Percentiles rank a stretch among this genome's conserved stretches.
These are phyloP conservation scores for Microctonus hyperodae DNA, from an alignment of 2,888 invertebrate genomes.

Conservation along the genomic window DNA sequence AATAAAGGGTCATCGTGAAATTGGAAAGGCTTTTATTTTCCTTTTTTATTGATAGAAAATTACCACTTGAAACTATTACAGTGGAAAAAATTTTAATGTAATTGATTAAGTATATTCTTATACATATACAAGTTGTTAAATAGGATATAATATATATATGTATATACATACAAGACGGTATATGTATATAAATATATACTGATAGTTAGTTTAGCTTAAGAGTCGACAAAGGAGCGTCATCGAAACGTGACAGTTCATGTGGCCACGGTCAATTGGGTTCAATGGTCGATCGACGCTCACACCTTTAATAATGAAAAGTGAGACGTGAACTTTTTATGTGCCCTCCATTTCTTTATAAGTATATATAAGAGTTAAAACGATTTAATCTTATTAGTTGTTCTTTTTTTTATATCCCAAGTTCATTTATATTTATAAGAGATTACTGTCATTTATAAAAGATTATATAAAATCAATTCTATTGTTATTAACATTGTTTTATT, in stretches of 20 bases:
- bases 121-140: not conserved
- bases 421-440: slow-evolving; percentile 1
- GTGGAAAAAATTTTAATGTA: not conserved
- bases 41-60: slow-evolving; percentile 18
- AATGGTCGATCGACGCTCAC: slow-evolving; percentile 41
- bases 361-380: not conserved
- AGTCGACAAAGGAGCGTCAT: slow-evolving; percentile 20
- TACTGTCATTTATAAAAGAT: not conserved
- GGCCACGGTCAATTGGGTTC: slow-evolving; percentile 39
- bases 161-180: not conserved
- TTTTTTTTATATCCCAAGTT: not conserved
- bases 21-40: slow-evolving; percentile 16
- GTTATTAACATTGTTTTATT: not conserved
- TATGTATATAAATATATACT: slow-evolving; percentile 8
- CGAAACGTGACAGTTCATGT: slow-evolving; percentile 22
- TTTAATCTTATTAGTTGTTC: not conserved
- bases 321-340: slow-evolving; percentile 29
- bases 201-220: not conserved
- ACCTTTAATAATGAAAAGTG: slow-evolving; percentile 38
- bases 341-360: slow-evolving; percentile 8
- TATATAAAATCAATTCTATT: not conserved
- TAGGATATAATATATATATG: not conserved
- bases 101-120: not conserved
- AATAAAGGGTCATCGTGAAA: slow-evolving; percentile 15
- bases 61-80: not conserved